phyloP scores from a whole-genome alignment of 2,888 invertebrate genomes.

The Lepidonotus clava region DNA sequence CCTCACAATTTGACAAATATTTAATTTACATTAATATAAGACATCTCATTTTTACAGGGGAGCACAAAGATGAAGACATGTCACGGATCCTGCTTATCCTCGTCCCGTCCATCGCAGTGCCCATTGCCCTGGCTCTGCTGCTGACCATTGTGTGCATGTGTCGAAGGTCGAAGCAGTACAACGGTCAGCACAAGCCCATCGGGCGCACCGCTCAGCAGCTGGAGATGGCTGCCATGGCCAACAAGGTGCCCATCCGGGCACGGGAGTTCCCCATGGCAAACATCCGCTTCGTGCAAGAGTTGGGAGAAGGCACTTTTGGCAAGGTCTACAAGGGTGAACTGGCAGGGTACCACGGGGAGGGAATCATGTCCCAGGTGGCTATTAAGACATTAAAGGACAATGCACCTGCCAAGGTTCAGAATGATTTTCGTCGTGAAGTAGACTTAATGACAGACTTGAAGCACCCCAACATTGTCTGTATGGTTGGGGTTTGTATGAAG shows the following conservation, averaged over 20 bases:
- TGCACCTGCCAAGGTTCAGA: conserved; percentile 93
- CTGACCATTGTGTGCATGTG: conserved; percentile 77
- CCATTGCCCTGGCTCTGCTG: conserved; percentile 75
- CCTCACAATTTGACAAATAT: too few species aligned
- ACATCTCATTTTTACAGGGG: conserved; percentile 28
- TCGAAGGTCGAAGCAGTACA: conserved; percentile 66
- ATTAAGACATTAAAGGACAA: conserved; percentile 97
- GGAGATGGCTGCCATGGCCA: conserved; percentile 90
- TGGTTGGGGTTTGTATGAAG: conserved; percentile 93
- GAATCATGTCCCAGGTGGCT: conserved; percentile 95
- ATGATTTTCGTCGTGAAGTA: conserved; percentile 95
- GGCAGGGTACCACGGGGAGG: conserved; percentile 79
- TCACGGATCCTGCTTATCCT: conserved; percentile 82
- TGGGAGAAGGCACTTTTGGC: conserved; percentile 90
- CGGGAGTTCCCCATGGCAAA: conserved; percentile 93
- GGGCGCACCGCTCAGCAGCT: conserved; percentile 82
- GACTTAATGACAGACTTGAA: conserved; percentile 95
- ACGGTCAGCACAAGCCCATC: conserved; percentile 58
- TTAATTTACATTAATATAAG: too few species aligned
- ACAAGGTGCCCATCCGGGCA: conserved; percentile 81
- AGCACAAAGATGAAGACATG: conserved; percentile 25
- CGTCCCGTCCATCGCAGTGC: conserved; percentile 81
- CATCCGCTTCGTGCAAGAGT: conserved; percentile 80
- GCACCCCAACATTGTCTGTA: conserved; percentile 97
- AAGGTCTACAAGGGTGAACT: conserved; percentile 98